These are phyloP conservation scores for Ormyrus pomaceus DNA, from an alignment of 2,888 invertebrate species.

Conservation along the genomic window DNA sequence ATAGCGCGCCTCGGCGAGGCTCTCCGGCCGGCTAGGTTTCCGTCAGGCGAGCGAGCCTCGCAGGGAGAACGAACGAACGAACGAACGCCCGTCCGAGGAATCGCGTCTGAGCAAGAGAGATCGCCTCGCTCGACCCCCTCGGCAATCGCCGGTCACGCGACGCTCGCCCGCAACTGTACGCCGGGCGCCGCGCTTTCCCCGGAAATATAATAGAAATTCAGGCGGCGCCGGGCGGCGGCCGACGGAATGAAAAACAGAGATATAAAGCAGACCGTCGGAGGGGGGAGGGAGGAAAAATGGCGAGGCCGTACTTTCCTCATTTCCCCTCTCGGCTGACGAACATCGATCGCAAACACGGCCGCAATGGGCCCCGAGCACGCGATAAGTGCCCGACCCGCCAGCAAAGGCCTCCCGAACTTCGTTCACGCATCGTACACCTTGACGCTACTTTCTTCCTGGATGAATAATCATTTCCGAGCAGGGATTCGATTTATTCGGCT, in stretches of 20 bases:
- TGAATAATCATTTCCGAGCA: conserved; percentile 1
- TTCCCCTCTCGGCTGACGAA: conserved; percentile 15
- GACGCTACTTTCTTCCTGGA: conserved; percentile 20
- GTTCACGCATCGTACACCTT: neutral
- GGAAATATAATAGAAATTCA: conserved; percentile 71
- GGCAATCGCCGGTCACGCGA: conserved; percentile 68
- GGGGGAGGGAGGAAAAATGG: conserved; percentile 12
- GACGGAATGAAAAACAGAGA: conserved; percentile 36
- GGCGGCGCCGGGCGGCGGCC: conserved; percentile 44
- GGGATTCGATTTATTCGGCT: neutral
- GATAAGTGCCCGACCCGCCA: neutral
- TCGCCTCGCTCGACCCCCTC: conserved; percentile 28
- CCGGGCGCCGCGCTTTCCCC: conserved; percentile 51
- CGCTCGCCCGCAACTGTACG: conserved; percentile 49
- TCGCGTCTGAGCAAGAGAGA: conserved; percentile 50
- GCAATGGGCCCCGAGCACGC: conserved; percentile 47
- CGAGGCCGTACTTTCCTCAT: conserved; percentile 14
- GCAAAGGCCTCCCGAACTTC: too few relatives aligned
- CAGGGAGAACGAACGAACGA: neutral
- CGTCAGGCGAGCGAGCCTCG: conserved; percentile 9
- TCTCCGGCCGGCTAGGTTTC: conserved; percentile 8
- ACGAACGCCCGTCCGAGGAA: conserved; percentile 25
- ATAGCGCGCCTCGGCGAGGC: neutral
- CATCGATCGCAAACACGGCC: conserved; percentile 39
- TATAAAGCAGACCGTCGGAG: neutral